Percentiles rank a stretch among this genome's conserved stretches.
Conservation (phyloP, 2,888 invertebrate species). For the Creontiades dilutus region DNA sequence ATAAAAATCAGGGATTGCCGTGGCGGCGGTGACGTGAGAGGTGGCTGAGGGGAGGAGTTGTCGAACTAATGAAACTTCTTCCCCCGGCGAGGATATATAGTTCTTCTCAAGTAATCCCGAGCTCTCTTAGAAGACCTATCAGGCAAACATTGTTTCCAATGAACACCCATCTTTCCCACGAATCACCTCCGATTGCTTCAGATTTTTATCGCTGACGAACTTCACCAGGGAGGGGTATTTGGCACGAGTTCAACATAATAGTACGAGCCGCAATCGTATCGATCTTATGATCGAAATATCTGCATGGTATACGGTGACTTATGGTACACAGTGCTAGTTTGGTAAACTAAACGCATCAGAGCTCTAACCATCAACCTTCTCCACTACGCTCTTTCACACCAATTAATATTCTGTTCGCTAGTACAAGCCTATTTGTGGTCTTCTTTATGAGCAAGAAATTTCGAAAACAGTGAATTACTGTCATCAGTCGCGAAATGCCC, state of each 20-base stretch:
- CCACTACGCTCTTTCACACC: too few species aligned
- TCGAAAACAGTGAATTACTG: too few species aligned
- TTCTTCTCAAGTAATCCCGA: slow-evolving; percentile 70
- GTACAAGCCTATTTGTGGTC: too few species aligned
- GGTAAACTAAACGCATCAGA: too few species aligned
- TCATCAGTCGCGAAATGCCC: too few species aligned
- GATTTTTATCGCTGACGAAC: slow-evolving; percentile 40
- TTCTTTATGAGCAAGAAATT: too few species aligned
- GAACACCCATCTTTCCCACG: slow-evolving; percentile 44
- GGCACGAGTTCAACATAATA: slow-evolving; percentile 52
- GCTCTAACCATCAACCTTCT: too few species aligned
- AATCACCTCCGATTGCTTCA: slow-evolving; percentile 59
- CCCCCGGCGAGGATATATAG: slow-evolving; percentile 65
- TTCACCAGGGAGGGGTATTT: slow-evolving; percentile 38
- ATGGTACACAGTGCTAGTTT: too few species aligned
- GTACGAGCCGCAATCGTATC: neutral
- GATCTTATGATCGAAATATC: too few species aligned
- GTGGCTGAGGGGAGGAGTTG: slow-evolving; percentile 1
- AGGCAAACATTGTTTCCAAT: slow-evolving; percentile 69
- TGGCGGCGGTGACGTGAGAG: slow-evolving; percentile 50
- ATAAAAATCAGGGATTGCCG: slow-evolving; percentile 64
- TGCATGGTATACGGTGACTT: too few species aligned
- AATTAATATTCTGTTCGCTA: too few species aligned
- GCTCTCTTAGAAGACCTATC: slow-evolving; percentile 61
- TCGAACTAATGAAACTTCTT: slow-evolving; percentile 68